These are phyloP conservation scores for Flexamia atlantica DNA, from an alignment of 2,888 invertebrate species.

Conservation along the genomic window DNA sequence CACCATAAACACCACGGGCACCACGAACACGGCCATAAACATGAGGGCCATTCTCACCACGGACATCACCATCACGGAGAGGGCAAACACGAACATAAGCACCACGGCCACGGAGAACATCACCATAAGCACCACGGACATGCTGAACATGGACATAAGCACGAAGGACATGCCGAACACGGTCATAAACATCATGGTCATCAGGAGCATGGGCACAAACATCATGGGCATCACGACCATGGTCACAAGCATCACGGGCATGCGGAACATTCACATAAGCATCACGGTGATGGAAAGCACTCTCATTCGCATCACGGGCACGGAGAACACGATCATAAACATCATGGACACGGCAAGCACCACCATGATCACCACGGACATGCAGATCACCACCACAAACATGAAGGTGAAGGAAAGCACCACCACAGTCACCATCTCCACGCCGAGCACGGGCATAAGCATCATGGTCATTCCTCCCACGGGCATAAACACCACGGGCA, in stretches of 20 bases:
- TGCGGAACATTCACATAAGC: conserved; percentile 67
- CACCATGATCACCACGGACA: conserved; percentile 67
- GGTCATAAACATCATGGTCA: conserved; percentile 66
- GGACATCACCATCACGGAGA: conserved; percentile 66
- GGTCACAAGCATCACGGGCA: conserved; percentile 66
- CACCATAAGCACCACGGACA: conserved; percentile 68
- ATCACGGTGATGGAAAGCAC: conserved; percentile 68
- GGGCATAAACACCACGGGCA: conserved; percentile 73
- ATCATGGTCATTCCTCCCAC: conserved; percentile 71
- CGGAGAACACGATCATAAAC: conserved; percentile 65
- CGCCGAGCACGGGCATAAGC: conserved; percentile 70
- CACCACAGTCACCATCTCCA: conserved; percentile 63
- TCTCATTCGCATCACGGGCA: conserved; percentile 68
- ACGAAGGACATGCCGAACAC: conserved; percentile 65
- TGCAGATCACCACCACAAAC: conserved; percentile 67
- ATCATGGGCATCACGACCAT: conserved; percentile 69
- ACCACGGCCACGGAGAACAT: conserved; percentile 64
- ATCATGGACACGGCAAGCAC: conserved; percentile 68
- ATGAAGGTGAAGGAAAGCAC: conserved; percentile 64
- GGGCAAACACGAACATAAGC: conserved; percentile 66
- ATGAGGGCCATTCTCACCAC: conserved; percentile 67
- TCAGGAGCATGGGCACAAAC: conserved; percentile 69
- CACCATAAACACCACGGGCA: conserved; percentile 66
- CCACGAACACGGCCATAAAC: conserved; percentile 65
- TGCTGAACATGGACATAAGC: conserved; percentile 66